Percentiles rank a stretch among this genome's conserved stretches.
Conservation (phyloP, 2,888 invertebrate species). For the Axea sp. region DNA sequence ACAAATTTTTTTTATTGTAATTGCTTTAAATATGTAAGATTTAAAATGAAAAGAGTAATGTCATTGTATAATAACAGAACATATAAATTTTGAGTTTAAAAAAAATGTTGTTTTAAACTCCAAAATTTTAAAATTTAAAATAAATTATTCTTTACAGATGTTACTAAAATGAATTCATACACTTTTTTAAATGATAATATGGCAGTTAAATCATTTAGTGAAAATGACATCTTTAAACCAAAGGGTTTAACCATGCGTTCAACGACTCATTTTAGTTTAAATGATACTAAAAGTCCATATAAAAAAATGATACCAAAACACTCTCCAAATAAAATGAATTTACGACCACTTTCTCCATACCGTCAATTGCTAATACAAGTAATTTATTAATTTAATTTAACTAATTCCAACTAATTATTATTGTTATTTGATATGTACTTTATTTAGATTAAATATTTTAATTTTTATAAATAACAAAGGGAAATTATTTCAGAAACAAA, state of each 20-base stretch:
- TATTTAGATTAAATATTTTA: too few relatives aligned
- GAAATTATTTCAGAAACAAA: constrained; percentile 20
- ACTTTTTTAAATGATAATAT: not conserved
- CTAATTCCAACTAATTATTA: too few relatives aligned
- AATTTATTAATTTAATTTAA: not conserved
- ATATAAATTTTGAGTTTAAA: too few relatives aligned
- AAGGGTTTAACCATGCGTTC: constrained; percentile 14
- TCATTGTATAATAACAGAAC: too few relatives aligned
- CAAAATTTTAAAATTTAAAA: not conserved
- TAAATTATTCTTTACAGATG: not conserved
- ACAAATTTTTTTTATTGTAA: too few relatives aligned
- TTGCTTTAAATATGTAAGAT: too few relatives aligned
- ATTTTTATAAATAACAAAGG: too few relatives aligned
- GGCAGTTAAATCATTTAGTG: not conserved
- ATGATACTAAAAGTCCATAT: constrained; percentile 6
- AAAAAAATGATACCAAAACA: not conserved
- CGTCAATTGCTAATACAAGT: constrained; percentile 1
- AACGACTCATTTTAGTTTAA: not conserved
- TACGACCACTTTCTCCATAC: constrained; percentile 7
- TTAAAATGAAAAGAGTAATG: too few relatives aligned
- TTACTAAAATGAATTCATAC: not conserved
- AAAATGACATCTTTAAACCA: constrained; percentile 2
- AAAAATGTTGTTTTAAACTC: not conserved
- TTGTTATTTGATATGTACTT: too few relatives aligned
- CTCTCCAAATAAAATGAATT: not conserved